phyloP scores from a whole-genome alignment of 1,140 invertebrate genomes.

The Euwallacea fornicatus region DNA sequence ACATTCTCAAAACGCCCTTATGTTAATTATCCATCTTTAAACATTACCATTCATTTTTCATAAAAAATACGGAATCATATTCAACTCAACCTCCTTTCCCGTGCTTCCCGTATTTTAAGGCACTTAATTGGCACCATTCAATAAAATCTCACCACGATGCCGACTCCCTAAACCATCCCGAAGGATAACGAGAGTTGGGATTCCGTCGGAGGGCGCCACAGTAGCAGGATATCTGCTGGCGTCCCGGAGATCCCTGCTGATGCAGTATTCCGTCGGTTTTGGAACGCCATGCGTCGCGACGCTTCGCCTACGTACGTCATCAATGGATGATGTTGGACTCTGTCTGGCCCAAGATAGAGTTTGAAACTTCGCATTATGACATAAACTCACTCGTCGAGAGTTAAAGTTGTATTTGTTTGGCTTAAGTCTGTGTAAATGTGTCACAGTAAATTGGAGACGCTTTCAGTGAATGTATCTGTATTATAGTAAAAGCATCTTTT shows the following conservation, averaged over 20 bases:
- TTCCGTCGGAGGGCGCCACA: constrained; percentile 23
- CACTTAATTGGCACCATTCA: constrained; percentile 18
- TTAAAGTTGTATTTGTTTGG: too few species aligned
- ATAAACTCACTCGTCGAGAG: neutral
- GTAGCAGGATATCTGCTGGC: constrained; percentile 37
- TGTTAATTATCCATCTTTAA: too few species aligned
- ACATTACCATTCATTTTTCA: too few species aligned
- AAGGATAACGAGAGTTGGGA: constrained; percentile 28
- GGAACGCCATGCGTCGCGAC: constrained; percentile 30
- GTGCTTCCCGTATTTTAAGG: neutral
- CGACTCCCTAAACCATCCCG: constrained; percentile 28
- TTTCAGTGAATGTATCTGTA: too few species aligned
- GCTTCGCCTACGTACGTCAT: constrained; percentile 17
- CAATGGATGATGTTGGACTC: constrained; percentile 22
- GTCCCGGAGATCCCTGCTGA: constrained; percentile 38
- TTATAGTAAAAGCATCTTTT: too few species aligned
- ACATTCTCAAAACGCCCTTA: too few species aligned
- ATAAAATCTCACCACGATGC: constrained; percentile 21
- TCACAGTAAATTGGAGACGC: too few species aligned
- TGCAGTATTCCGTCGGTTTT: constrained; percentile 37
- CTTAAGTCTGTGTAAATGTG: too few species aligned
- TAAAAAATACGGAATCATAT: too few species aligned
- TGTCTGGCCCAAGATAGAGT: neutral
- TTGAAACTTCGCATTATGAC: constrained; percentile 12
- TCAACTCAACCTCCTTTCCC: too few species aligned